A percentile compares a stretch with the other conserved stretches of the same genome.
These are phyloP conservation scores for Anniella stebbinsi DNA, from an alignment of 2,797 vertebrate genomes.

Conservation along the genomic window DNA sequence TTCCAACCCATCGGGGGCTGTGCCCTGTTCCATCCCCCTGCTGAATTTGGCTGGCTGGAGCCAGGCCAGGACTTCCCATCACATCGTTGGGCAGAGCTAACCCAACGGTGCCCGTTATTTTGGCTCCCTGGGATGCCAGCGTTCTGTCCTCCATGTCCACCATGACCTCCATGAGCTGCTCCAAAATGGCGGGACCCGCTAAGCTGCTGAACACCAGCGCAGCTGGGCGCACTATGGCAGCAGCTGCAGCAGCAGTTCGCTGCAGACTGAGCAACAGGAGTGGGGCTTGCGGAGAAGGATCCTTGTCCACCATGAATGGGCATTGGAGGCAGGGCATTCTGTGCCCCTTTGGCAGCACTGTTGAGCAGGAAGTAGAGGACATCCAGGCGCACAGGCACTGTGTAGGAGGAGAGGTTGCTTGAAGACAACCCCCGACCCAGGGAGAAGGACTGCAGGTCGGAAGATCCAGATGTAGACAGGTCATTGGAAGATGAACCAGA, in stretches of 20 bases:
- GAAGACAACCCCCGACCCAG: not conserved
- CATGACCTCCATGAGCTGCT: not conserved
- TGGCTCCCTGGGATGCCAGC: not conserved
- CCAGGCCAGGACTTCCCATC: conserved; percentile 25
- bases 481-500: not conserved
- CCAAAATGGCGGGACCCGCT: not conserved
- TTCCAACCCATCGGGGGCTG: not conserved
- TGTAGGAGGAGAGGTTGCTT: conserved; percentile 63
- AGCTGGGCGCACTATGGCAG: not conserved
- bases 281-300: not conserved
- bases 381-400: conserved; percentile 74
- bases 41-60: not conserved
- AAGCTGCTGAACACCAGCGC: fast-evolving
- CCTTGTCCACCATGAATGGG: not conserved
- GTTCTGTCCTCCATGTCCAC: fast-evolving
- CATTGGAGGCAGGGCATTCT: conserved; percentile 39
- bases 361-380: conserved; percentile 76
- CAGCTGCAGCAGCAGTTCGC: not conserved
- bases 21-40: not conserved
- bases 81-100: not conserved
- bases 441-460: conserved; percentile 41
- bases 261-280: not conserved
- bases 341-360: conserved; percentile 67
- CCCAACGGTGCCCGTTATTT: not conserved
- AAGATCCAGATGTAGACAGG: not conserved